phyloP scores from a whole-genome alignment of 2,797 vertebrate species.

The Synanceia verrucosa region DNA sequence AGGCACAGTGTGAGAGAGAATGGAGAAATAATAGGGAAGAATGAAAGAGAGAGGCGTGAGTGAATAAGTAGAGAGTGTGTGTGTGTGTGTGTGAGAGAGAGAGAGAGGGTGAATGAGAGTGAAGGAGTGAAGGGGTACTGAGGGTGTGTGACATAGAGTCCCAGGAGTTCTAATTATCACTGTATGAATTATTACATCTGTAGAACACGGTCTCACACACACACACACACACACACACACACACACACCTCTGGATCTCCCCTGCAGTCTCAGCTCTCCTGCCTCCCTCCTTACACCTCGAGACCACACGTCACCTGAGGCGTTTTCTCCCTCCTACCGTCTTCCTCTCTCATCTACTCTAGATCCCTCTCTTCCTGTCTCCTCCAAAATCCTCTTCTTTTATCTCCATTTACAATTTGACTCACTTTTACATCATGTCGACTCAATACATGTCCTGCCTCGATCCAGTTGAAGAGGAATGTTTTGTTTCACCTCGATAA shows the following conservation, averaged over 20 bases:
- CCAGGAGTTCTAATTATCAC: constrained; percentile 79
- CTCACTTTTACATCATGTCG: background rate
- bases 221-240: constrained; percentile 27
- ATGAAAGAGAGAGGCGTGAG: constrained; percentile 14
- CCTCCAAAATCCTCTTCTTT: constrained; percentile 24
- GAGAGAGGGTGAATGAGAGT: constrained; percentile 16
- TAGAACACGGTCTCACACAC: constrained; percentile 49
- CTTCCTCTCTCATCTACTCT: constrained; percentile 28
- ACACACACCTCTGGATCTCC: constrained; percentile 58
- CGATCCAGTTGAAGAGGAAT: background rate
- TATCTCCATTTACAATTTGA: constrained; percentile 26
- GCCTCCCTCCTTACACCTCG: constrained; percentile 55
- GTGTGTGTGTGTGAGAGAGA: background rate
- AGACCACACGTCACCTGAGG: constrained; percentile 61
- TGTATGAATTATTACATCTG: constrained; percentile 81
- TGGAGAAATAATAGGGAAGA: constrained; percentile 27
- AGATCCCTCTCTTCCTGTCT: constrained; percentile 27
- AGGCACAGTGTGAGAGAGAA: constrained; percentile 30
- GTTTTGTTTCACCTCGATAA: background rate
- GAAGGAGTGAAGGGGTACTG: constrained; percentile 50
- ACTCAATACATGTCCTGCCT: constrained; percentile 1
- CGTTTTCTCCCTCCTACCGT: constrained; percentile 51
- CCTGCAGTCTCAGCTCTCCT: constrained; percentile 59
- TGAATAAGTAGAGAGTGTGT: constrained; percentile 16
- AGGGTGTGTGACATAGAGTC: constrained; percentile 68